phyloP scores from a whole-genome alignment of 2,113 vertebrate genomes.

The Bufo bufo region DNA sequence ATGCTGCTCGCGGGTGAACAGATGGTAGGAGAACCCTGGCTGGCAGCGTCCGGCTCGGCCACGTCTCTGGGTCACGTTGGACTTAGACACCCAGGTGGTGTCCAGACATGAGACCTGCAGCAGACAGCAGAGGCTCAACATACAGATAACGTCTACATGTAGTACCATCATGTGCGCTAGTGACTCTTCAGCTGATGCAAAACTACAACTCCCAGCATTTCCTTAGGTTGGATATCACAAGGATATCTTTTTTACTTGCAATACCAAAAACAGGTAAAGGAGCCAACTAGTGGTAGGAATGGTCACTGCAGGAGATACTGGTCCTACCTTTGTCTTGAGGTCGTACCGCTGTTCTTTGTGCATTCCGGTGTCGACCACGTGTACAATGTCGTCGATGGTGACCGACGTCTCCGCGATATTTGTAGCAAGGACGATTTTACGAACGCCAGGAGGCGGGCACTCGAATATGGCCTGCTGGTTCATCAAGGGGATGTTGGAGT shows the following conservation, averaged over 20 bases:
- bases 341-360: constrained; percentile 96
- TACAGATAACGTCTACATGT: neutral
- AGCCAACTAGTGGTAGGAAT: neutral
- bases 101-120: constrained; percentile 89
- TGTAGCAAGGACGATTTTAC: constrained; percentile 93
- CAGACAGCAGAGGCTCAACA: neutral
- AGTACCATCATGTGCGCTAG: too few species aligned
- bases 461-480: constrained; percentile 95
- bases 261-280: neutral
- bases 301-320: neutral
- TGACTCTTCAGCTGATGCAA: too few species aligned
- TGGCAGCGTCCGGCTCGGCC: constrained; percentile 94
- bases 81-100: constrained; percentile 92
- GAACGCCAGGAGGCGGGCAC: constrained; percentile 76
- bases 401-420: constrained; percentile 97
- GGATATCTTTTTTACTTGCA: too few species aligned
- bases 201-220: too few species aligned
- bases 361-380: constrained; percentile 89
- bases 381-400: constrained; percentile 95
- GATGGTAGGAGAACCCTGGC: constrained; percentile 90
- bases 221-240: too few species aligned
- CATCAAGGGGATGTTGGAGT: constrained; percentile 92
- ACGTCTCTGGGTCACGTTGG: constrained; percentile 90
- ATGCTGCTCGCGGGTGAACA: constrained; percentile 85
- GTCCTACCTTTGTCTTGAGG: constrained; percentile 84